phyloP scores from a whole-genome alignment of 1,140 invertebrate species.

The Ceratitis capitata region DNA sequence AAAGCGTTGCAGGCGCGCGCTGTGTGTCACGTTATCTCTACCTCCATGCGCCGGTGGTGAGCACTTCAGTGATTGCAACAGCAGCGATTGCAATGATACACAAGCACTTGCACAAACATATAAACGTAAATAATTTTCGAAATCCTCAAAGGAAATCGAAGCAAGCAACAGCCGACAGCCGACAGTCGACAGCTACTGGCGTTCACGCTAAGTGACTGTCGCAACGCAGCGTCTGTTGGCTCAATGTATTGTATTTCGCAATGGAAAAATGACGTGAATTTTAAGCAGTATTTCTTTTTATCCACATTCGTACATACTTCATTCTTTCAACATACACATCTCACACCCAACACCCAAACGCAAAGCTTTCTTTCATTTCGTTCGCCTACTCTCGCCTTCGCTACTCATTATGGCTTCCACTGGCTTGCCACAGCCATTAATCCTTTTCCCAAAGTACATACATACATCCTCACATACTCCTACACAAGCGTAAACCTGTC shows the following conservation, averaged over 20 bases:
- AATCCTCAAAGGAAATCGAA: conserved; percentile 34
- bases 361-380: neutral
- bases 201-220: no score
- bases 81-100: neutral
- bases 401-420: neutral
- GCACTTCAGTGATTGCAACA: conserved; percentile 28
- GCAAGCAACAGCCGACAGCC: neutral
- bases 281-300: neutral
- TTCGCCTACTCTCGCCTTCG: neutral
- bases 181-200: no score
- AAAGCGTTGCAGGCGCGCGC: neutral
- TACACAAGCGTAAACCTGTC: neutral
- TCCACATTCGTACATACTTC: neutral
- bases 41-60: neutral
- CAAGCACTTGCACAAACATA: neutral
- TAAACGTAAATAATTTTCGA: neutral
- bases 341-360: neutral
- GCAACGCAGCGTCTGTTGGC: neutral
- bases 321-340: neutral
- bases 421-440: neutral
- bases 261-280: neutral
- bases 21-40: neutral
- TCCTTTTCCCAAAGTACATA: conserved; percentile 25
- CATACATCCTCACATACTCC: no score
- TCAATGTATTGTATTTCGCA: neutral